Percentiles rank a stretch among this genome's conserved stretches.
Evolutionary conservation across 2,888 invertebrate species (phyloP).

Genomic region (Sesia apiformis): DNA sequence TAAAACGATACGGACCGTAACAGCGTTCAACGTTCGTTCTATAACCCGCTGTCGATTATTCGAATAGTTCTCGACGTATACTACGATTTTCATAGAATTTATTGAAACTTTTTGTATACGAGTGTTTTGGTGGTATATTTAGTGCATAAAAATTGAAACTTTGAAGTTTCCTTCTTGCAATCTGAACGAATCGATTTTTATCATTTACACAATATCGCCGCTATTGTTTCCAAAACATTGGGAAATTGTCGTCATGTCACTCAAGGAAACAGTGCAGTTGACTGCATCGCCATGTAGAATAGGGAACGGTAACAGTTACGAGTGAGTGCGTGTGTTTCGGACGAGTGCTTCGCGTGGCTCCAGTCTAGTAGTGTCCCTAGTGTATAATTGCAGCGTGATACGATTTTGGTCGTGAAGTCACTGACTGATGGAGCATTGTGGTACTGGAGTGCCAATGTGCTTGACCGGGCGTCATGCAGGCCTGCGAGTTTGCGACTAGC

Average conservation of each 20-base stretch:
- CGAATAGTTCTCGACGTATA: constrained; percentile 40
- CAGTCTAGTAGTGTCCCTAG: constrained; percentile 40
- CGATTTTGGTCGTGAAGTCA: constrained; percentile 31
- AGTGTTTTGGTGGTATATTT: not conserved
- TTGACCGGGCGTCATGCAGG: constrained; percentile 53
- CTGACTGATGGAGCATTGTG: constrained; percentile 63
- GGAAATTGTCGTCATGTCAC: constrained; percentile 38
- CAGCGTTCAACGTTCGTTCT: constrained; percentile 28
- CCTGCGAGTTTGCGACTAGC: constrained; percentile 48
- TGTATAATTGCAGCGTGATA: constrained; percentile 37
- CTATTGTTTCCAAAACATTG: constrained; percentile 62
- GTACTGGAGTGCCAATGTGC: constrained; percentile 27
- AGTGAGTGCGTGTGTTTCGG: constrained; percentile 60
- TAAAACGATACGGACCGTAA: constrained; percentile 45
- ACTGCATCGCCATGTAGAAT: constrained; percentile 38
- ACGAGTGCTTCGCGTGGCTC: constrained; percentile 42
- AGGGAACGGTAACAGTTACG: constrained; percentile 49
- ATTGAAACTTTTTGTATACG: not conserved
- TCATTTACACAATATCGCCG: constrained; percentile 23
- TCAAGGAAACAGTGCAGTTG: constrained; percentile 38
- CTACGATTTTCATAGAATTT: constrained; percentile 21
- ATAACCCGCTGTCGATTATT: constrained; percentile 38
- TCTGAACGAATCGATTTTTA: constrained; percentile 20
- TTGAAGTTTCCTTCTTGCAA: not conserved
- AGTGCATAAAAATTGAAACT: not conserved